Evolutionary conservation across 2,888 invertebrate species (phyloP), one percentile per base, ranked within the genome.

Genomic region (Villa cingulata): DNA sequence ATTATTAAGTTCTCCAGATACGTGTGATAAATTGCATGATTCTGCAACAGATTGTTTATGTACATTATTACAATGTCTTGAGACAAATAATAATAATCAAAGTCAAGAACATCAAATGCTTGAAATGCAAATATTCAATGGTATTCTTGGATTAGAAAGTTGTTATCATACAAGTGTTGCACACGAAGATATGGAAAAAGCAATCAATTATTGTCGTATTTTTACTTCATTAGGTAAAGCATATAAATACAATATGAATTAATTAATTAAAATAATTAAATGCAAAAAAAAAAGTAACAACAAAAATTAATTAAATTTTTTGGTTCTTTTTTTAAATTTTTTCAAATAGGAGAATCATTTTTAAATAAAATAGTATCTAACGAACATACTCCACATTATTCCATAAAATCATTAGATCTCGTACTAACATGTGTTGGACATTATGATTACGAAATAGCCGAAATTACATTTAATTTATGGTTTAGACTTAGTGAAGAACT

Each of bases 381-480:
- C 14, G 73, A 73, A 38, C 74, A 76, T 54, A 66, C 70, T 50
- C 74, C 76, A 18, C 86, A 88, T 67, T 87, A 83, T 70, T 81
- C 86, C 1, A 72, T 92, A 53, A 81, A 86, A 63, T 81, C 88
- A 4, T 72, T 98, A 51, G 94, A 97, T 64, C 72, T 95, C 55
- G 83, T 94, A 12, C 72, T 97, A 41, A 81, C 85, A 36, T 94
- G 96, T 70, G 88, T 92, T 12, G 92, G 92, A 0, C 95, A 97
- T 72, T 94, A 95, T 69, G 95, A 97, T 66, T 97, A 94, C 71
- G 94, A 96, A 77, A 91, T 94, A 58, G 81, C 81, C 32, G 81
- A 82, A 63, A 89, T 96, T 56, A 94, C 97, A 2, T 98, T 97
- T 65, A 89, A 91, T 68, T 76, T 96, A 50, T 98, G 98, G 98